A percentile compares a stretch with the other conserved stretches of the same genome.
phyloP scores from a whole-genome alignment of 2,888 invertebrate species.

The Cyaniris semiargus region DNA sequence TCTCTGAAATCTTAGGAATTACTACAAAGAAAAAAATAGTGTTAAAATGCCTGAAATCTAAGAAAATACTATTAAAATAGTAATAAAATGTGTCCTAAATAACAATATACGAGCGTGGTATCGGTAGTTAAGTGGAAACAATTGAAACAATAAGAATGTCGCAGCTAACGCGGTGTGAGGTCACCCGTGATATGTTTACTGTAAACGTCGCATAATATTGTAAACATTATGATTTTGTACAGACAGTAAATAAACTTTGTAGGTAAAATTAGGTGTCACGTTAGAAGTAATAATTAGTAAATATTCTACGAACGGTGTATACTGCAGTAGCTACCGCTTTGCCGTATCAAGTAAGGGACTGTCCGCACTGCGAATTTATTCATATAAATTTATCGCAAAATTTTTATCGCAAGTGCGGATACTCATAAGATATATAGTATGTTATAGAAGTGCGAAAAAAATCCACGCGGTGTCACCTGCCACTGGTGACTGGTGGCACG shows the following conservation, averaged over 20 bases:
- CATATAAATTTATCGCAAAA: too few species aligned
- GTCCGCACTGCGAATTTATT: too few species aligned
- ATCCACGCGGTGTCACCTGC: too few species aligned
- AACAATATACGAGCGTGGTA: constrained; percentile 1
- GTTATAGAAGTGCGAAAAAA: too few species aligned
- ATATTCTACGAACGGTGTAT: neutral
- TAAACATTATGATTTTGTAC: neutral
- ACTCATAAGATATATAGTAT: too few species aligned
- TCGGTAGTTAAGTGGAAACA: constrained; percentile 29
- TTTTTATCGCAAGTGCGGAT: too few species aligned
- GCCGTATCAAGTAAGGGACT: too few species aligned
- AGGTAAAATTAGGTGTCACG: neutral
- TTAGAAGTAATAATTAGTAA: neutral
- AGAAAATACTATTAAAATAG: neutral
- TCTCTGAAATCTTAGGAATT: neutral
- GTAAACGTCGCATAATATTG: neutral
- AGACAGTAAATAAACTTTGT: neutral
- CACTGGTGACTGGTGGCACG: too few species aligned
- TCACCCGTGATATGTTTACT: constrained; percentile 2
- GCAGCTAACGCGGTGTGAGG: neutral
- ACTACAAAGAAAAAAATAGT: neutral
- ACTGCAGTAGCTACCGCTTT: too few species aligned
- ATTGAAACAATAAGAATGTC: constrained; percentile 19
- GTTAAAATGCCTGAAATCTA: neutral
- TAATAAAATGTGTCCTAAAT: neutral